phyloP scores from a whole-genome alignment of 2,113 vertebrate species.

The Lonchura striata region DNA sequence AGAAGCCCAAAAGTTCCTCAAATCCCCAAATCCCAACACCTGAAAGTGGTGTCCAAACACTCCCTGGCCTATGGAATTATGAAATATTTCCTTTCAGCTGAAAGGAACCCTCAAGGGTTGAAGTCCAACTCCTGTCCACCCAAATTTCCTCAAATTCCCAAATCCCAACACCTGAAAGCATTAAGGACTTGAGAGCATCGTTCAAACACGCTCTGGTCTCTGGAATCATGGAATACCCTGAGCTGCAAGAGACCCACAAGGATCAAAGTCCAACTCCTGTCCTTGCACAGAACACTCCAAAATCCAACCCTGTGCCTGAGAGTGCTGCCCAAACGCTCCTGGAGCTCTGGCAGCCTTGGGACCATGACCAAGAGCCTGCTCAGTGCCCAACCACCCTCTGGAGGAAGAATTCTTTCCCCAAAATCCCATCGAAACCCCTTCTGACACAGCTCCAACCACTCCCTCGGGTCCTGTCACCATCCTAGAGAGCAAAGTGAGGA shows the following conservation, averaged over 20 bases:
- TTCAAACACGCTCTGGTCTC: background rate
- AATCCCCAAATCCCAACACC: background rate
- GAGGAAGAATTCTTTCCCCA: background rate
- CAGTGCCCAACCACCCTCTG: background rate
- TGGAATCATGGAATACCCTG: background rate
- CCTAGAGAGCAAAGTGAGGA: background rate
- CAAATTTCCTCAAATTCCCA: background rate
- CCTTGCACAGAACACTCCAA: background rate
- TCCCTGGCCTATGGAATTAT: rapidly evolving
- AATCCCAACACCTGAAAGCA: background rate
- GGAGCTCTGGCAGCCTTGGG: background rate
- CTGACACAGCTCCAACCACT: background rate
- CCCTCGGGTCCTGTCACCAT: rapidly evolving
- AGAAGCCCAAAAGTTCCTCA: background rate
- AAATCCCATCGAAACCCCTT: background rate
- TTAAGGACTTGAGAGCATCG: background rate
- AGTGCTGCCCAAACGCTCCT: background rate
- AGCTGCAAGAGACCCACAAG: background rate
- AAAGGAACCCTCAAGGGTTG: background rate
- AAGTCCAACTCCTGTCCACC: background rate
- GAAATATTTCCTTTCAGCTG: background rate
- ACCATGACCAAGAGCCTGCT: background rate
- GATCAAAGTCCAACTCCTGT: background rate
- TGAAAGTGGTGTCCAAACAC: background rate
- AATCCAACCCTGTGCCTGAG: background rate